These are phyloP conservation scores for Sandelia bainsii DNA, from an alignment of 2,797 vertebrate genomes.

Conservation along the genomic window DNA sequence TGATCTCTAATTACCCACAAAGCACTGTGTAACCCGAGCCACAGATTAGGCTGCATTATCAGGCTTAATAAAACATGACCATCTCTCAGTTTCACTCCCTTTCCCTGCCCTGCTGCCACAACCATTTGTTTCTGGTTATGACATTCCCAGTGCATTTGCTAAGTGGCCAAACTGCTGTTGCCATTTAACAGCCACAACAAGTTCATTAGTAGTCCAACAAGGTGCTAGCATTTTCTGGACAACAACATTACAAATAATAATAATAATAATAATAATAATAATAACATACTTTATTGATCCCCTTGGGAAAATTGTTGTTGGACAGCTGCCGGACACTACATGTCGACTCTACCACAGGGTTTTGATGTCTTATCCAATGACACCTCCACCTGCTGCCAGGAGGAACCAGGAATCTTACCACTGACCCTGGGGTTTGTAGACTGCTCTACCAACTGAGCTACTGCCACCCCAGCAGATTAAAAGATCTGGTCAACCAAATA, in stretches of 20 bases:
- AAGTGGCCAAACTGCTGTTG: conserved; percentile 25
- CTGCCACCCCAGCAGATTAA: too few species aligned
- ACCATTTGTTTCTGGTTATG: conserved; percentile 67
- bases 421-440: too few species aligned
- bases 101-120: conserved; percentile 52
- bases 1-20: conserved; percentile 85
- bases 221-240: not conserved
- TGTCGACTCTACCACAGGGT: too few species aligned
- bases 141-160: conserved; percentile 25
- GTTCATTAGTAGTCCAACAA: too few species aligned
- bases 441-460: too few species aligned
- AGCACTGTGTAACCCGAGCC: conserved; percentile 80
- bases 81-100: conserved; percentile 75
- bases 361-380: too few species aligned
- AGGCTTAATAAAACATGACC: conserved; percentile 84
- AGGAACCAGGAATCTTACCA: too few species aligned
- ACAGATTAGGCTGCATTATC: conserved; percentile 81
- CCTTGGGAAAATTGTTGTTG: too few species aligned
- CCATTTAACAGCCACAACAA: not conserved
- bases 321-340: too few species aligned
- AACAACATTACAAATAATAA: not conserved
- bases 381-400: too few species aligned
- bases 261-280: too few species aligned
- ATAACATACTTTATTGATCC: too few species aligned
- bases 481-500: not conserved